Evolutionary conservation across 2,888 invertebrate genomes (phyloP).

Genomic region (Chrysolina haemoptera): DNA sequence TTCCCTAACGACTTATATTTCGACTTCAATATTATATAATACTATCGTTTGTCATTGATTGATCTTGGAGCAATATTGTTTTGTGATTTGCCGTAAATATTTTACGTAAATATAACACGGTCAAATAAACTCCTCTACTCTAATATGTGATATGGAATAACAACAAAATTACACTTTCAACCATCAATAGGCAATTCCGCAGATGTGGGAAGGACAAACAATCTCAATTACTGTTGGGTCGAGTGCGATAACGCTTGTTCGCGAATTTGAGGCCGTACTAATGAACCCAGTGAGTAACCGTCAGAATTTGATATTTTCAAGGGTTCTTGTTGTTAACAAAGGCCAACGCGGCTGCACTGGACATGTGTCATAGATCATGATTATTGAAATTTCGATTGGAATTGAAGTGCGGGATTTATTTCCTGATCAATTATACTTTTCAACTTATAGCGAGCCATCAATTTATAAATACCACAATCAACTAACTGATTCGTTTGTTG

Average conservation of each 20-base stretch:
- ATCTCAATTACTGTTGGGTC: slow-evolving; percentile 5
- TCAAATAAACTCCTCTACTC: too few species aligned
- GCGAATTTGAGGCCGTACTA: slow-evolving; percentile 9
- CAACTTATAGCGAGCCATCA: slow-evolving; percentile 21
- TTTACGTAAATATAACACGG: too few species aligned
- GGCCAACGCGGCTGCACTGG: slow-evolving; percentile 1
- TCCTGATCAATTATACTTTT: slow-evolving; percentile 36
- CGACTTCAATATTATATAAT: too few species aligned
- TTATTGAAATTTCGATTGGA: slow-evolving; percentile 32
- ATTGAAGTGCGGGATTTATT: slow-evolving; percentile 34
- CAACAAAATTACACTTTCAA: not conserved
- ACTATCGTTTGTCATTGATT: too few species aligned
- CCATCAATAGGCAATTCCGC: not conserved
- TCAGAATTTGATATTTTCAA: slow-evolving; percentile 36
- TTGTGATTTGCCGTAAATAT: too few species aligned
- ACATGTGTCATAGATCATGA: slow-evolving; percentile 25
- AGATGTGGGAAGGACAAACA: not conserved
- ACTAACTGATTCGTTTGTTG: slow-evolving; percentile 4
- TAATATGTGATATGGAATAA: too few species aligned
- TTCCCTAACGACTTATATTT: too few species aligned
- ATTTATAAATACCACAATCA: slow-evolving; percentile 37
- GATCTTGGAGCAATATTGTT: too few species aligned
- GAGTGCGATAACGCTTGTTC: not conserved
- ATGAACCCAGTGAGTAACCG: slow-evolving; percentile 17
- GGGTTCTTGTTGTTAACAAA: slow-evolving; percentile 30